Conservation (phyloP, 2,888 invertebrate genomes). For the Nymphalis polychloros region DNA sequence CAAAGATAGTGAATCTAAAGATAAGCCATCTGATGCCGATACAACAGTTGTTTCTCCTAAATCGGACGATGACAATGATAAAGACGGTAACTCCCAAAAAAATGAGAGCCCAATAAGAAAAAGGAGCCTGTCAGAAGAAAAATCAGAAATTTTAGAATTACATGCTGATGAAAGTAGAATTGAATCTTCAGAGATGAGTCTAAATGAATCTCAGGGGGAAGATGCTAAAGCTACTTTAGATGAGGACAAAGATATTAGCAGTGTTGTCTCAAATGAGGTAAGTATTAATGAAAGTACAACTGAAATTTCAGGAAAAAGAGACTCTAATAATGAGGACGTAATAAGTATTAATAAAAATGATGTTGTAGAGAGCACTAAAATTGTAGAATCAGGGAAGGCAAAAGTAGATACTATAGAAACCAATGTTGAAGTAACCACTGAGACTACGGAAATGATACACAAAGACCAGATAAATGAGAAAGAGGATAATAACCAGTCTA, state of each 20-base stretch:
- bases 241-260: slow-evolving; percentile 41
- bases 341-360: slow-evolving; percentile 64
- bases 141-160: slow-evolving; percentile 67
- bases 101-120: slow-evolving; percentile 44
- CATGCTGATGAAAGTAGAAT: slow-evolving; percentile 67
- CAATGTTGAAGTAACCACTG: slow-evolving; percentile 37
- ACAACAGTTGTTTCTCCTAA: slow-evolving; percentile 44
- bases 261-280: slow-evolving; percentile 56
- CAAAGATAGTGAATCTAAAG: slow-evolving; percentile 21
- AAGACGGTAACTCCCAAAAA: slow-evolving; percentile 48
- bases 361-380: slow-evolving; percentile 67
- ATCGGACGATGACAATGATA: slow-evolving; percentile 23
- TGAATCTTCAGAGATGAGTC: slow-evolving; percentile 59
- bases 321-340: slow-evolving; percentile 53
- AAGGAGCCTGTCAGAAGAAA: slow-evolving; percentile 59
- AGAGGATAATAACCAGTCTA: neutral
- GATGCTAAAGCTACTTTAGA: slow-evolving; percentile 48
- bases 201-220: slow-evolving; percentile 49
- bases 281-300: slow-evolving; percentile 67
- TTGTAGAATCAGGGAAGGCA: slow-evolving; percentile 44
- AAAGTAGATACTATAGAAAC: slow-evolving; percentile 47
- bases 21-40: slow-evolving; percentile 38
- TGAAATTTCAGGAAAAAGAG: slow-evolving; percentile 54
- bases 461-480: slow-evolving; percentile 17
- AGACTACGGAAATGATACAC: slow-evolving; percentile 38